Evolutionary conservation across 1,140 invertebrate species (phyloP).

Genomic region (Lordiphosa mommai): DNA sequence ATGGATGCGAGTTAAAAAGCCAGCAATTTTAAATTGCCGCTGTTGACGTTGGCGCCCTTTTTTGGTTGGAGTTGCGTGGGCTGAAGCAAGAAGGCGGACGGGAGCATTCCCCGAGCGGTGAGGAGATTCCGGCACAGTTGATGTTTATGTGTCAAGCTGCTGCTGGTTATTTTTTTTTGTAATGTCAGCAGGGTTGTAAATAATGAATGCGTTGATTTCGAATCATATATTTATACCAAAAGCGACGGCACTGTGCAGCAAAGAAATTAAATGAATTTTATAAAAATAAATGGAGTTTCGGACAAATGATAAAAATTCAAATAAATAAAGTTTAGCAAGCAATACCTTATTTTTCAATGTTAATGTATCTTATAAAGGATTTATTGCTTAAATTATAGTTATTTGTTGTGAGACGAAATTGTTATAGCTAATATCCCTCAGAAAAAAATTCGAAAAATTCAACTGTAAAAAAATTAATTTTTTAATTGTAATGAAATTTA

Average conservation of each 20-base stretch:
- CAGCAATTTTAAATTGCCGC: constrained; percentile 75
- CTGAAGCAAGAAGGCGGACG: neutral
- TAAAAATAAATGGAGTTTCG: neutral
- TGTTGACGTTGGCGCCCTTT: constrained; percentile 47
- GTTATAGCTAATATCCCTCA: too few species aligned
- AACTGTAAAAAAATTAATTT: too few species aligned
- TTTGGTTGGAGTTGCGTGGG: neutral
- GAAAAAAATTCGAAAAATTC: too few species aligned
- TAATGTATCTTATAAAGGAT: too few species aligned
- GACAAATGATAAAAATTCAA: too few species aligned
- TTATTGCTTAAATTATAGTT: too few species aligned
- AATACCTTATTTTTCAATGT: too few species aligned
- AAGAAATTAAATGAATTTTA: constrained; percentile 4
- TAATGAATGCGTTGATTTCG: constrained; percentile 74
- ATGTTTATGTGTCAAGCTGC: constrained; percentile 75
- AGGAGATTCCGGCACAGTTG: constrained; percentile 55
- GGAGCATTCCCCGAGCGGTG: constrained; percentile 5
- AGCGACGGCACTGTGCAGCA: constrained; percentile 40
- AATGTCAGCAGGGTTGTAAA: constrained; percentile 50
- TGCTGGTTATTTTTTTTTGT: constrained; percentile 41
- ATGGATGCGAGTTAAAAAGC: constrained; percentile 77
- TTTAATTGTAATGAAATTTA: too few species aligned
- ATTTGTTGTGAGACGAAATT: too few species aligned
- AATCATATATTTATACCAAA: constrained; percentile 68
- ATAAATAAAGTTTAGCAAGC: too few species aligned